These are phyloP conservation scores for Ischnus inquisitorius DNA, from an alignment of 2,888 invertebrate species.

Conservation along the genomic window DNA sequence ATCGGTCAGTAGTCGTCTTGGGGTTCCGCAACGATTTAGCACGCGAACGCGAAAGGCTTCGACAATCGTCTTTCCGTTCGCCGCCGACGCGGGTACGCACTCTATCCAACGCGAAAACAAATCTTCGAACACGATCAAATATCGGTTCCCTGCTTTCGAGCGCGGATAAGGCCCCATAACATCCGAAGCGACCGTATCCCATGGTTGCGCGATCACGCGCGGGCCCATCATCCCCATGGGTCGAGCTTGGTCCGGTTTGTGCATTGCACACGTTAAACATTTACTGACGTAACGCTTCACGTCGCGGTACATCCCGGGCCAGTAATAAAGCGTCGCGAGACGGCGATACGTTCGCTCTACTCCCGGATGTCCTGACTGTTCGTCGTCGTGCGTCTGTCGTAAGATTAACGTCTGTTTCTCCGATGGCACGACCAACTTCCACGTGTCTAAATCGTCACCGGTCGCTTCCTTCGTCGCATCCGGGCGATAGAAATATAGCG, in stretches of 20 bases:
- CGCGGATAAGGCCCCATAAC: too few species aligned
- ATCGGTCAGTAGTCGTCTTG: slow-evolving; percentile 59
- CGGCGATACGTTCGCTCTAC: slow-evolving; percentile 45
- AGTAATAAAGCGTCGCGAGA: slow-evolving; percentile 64
- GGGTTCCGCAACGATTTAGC: slow-evolving; percentile 52
- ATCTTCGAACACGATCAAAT: too few species aligned
- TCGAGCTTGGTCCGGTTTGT: slow-evolving; percentile 28
- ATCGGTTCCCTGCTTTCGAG: too few species aligned
- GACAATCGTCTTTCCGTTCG: slow-evolving; percentile 15
- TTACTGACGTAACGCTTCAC: slow-evolving; percentile 67
- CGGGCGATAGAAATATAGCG: too few species aligned
- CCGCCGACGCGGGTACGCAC: slow-evolving; percentile 49
- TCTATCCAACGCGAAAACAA: too few species aligned
- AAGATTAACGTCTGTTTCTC: not conserved
- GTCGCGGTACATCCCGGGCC: slow-evolving; percentile 69
- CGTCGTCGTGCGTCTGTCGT: not conserved
- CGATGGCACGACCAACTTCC: slow-evolving; percentile 52
- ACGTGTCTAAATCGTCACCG: slow-evolving; percentile 41
- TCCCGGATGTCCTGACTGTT: slow-evolving; percentile 43
- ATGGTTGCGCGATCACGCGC: too few species aligned
- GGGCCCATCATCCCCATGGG: slow-evolving; percentile 71
- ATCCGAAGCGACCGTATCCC: too few species aligned
- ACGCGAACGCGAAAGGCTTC: too few species aligned
- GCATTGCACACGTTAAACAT: slow-evolving; percentile 64
- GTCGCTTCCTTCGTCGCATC: too few species aligned